Base-by-base conservation (phyloP, 2,888 invertebrate genomes). In the Apoda limacodes region DNA sequence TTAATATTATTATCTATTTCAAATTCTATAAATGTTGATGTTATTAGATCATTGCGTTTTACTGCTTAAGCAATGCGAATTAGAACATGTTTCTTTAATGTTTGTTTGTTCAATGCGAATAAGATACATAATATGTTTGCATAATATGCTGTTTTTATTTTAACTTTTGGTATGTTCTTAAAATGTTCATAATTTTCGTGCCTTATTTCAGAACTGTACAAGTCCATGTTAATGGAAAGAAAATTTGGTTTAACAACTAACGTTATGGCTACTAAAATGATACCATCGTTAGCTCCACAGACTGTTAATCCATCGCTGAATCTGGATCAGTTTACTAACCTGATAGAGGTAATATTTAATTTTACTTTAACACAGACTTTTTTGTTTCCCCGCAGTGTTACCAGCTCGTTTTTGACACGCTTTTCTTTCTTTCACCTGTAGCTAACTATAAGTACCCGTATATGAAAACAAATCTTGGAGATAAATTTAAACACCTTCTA, bases 211-310 rank as follows among this genome's bases (percentile, higher is more conserved):
- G 97, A 90, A 71, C 93, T 97, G 57, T 97, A 96, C 82, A 89
- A 92, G 55, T 84, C 91, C 55, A 89, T 97, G 89, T 82, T 97
- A 48, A 86, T 88, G 60, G 95, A 97, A 69, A 92, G 91, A 67
- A 92, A 89, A 59, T 96, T 92, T 67, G 95, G 94, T 22, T 78
- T 98, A 46, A 92, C 92, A 3, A 89, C 95, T 26, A 93, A 90
- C 60, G 83, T 95, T 51, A 92, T 98, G 88, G 97, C 97, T 5
- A 94, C 93, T 7, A 88, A 92, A 59, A 93, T 96, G 53, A 91
- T 98, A 86, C 98, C 97, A 5, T 87, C 92, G 9, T 83, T 98
- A 30, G 88, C 95, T 34, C 97, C 97, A 11, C 94, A 94, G 62
- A 92, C 95, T 1, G 90, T 97, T 35, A 96, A 95, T 71, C 93